Base-by-base conservation (phyloP, 2,797 vertebrate species). In the Nasua narica region DNA sequence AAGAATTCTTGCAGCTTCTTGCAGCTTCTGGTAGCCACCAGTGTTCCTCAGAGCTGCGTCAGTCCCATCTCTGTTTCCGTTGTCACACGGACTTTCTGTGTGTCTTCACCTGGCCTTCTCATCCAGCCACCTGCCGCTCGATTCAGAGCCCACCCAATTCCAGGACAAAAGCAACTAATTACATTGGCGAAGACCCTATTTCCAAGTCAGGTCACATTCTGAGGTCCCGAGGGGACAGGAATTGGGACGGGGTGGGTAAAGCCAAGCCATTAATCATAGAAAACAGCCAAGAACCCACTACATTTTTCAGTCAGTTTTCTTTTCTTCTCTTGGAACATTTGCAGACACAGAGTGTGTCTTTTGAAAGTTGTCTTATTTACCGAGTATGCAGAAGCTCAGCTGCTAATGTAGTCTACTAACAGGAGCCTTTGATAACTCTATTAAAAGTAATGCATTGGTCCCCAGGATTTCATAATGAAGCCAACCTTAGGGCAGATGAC, bases 361-460 rank as follows among this genome's bases (percentile, higher is more conserved):
- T 79, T 74, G 25, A 27, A 78, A 90, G 48, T 74, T 72, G 50
- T 54, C 86, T 67, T 84, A 48, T 70, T 74, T 91, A 87, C 78
- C 5, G 8, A 87, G 89, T 15, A 11, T 10, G 69, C 23, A 29
- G 54, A 91, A 96, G 87, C 87, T 95, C 77, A 94, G 54, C 90
- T n/a, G 90, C 69, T 95, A 89, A 95, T 29, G 32, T 35, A 40
- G 67, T 50, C 76, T 94, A 76, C 76, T 94, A 76, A 54, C 3
- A 35, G 62, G 83, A 76, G 18, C 40, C 94, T 95, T 87, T 54
- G 72, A 93, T 78, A 72, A n/a, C 43, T 90, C 90, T 87, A 62
- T 87, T 78, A 85, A 85, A 90, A 81, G 62, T 5, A 54, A 88
- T 16, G 18, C n/a, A 27, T 70, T 40, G 76, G 90, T 91, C 23